Conservation (phyloP, 2,113 vertebrate species). For the Sapajus apella region DNA sequence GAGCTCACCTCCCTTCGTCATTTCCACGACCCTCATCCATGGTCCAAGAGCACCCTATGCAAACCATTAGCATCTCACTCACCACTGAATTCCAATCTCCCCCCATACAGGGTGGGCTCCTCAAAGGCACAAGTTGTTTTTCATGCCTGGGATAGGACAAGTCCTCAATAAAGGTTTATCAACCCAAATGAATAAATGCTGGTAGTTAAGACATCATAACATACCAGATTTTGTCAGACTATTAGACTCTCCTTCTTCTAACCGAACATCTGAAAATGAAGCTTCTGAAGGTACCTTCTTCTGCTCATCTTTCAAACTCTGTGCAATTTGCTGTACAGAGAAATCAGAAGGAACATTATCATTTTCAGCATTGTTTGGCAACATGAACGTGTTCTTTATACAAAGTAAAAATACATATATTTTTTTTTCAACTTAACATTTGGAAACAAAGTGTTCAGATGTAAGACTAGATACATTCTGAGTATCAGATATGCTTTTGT, state of each 20-base stretch:
- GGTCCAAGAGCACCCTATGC: neutral
- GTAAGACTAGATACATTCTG: neutral
- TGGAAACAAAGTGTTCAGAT: conserved; percentile 2
- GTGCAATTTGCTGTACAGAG: conserved; percentile 92
- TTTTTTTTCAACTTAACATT: neutral
- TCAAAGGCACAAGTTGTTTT: conserved; percentile 20
- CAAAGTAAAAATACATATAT: neutral
- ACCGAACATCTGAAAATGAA: conserved; percentile 91
- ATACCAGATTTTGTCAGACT: conserved; percentile 89
- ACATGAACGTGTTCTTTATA: neutral
- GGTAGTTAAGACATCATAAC: conserved; percentile 22
- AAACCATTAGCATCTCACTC: neutral
- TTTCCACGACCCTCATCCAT: neutral
- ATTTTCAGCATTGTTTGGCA: neutral
- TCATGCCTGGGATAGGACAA: neutral
- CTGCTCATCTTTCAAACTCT: conserved; percentile 97
- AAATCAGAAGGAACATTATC: conserved; percentile 47
- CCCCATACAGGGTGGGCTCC: neutral
- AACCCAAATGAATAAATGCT: neutral
- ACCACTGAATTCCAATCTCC: neutral
- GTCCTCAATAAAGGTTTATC: neutral
- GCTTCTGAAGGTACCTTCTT: conserved; percentile 88
- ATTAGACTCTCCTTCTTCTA: conserved; percentile 89
- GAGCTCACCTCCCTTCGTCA: neutral
- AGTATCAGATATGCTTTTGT: neutral